Base-by-base conservation (phyloP, 2,113 vertebrate species). In the Morone saxatilis region DNA sequence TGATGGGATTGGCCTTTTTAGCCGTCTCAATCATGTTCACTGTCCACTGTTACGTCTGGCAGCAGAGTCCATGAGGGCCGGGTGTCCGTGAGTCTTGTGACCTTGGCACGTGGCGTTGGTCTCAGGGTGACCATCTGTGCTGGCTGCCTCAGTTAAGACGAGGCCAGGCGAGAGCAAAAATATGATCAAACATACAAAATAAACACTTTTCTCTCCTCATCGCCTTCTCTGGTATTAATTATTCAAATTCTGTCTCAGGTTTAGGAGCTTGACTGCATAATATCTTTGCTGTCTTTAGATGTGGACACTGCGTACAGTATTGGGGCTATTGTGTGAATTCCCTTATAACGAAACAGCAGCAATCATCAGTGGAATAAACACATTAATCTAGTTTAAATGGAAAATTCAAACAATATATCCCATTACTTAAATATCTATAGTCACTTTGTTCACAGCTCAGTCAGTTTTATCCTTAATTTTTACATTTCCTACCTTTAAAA, bases 41-140 rank as follows among this genome's bases (percentile, higher is more conserved):
- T 83, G 80, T 65, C 76, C 80, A 54, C 72, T 51, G 59, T 19
- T 69, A 13, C 20, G 72, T 79, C 77, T 84, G 79, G 69, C 71
- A 82, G 47, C 47, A 45, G 41, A 4, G n/a, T 48, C 47, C 53
- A 6, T 10, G 61, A 4, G 6, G 25, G 51, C 72, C n/a, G 50
- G 31, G 8, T 45, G 77, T 74, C 68, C n/a, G 1, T 51, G 71
- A 81, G 71, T 78, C 85, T 61, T 36, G 71, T 78, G 88, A 90
- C 86, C 84, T 89, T 94, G 93, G 93, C 94, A 87, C 48, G 20
- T 16, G 38, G 22, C 31, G 77, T 16, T 5, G 43, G 25, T 92
- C 87, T 91, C 79, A 73, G 80, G 78, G 84, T 17, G 93, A 78
- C 94, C 95, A 94, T 95, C 94, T 95, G 95, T 88, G 79, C 69